Evolutionary conservation across 2,888 invertebrate genomes (phyloP), one percentile per base, ranked within the genome.

Genomic region (Digitonthophagus gazella): DNA sequence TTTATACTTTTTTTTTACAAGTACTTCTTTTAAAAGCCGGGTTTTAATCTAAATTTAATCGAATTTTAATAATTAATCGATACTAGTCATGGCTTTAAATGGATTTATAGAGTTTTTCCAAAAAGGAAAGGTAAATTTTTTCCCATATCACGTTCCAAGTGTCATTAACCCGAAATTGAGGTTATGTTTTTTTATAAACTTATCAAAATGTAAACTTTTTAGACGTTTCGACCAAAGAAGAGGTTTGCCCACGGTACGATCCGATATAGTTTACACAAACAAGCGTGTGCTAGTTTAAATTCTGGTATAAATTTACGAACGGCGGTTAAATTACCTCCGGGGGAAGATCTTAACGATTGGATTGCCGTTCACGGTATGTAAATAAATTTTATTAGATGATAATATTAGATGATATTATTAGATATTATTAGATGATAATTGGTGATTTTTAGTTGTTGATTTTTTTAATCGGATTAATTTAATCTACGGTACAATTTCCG

Each of bases 401-500:
- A n/a, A n/a, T n/a, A n/a, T n/a, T n/a, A 11, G 55, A 19, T 69
- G 16, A 22, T 58, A 15, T 28, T 28, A 14, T 15, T 69, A 65
- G 8, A 18, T 28, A 44, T 63, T 18, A 16, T 44, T 22, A 20
- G n/a, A n/a, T n/a, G n/a, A n/a, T n/a, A n/a, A n/a, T n/a, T n/a
- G n/a, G n/a, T 11, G 3, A 66, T 11, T 69, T 69, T 63, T 82
- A 95, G 95, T 96, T 75, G 96, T 96, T 28, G 96, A 96, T 80
- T 96, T 96, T 81, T 96, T 96, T 83, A 96, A 96, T 82, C 88
- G 96, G 77, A 95, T 96, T 75, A 96, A 96, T 83, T 84, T 96
- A 61, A 92, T 96, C 75, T 96, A 96, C 83, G 96, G 96, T 5
- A 95, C 95, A 0, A 90, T 95, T 28, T 91, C 90, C 4, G 93